A percentile compares a stretch with the other conserved stretches of the same genome.
phyloP scores from a whole-genome alignment of 2,113 vertebrate genomes.

The Istiophorus platypterus region DNA sequence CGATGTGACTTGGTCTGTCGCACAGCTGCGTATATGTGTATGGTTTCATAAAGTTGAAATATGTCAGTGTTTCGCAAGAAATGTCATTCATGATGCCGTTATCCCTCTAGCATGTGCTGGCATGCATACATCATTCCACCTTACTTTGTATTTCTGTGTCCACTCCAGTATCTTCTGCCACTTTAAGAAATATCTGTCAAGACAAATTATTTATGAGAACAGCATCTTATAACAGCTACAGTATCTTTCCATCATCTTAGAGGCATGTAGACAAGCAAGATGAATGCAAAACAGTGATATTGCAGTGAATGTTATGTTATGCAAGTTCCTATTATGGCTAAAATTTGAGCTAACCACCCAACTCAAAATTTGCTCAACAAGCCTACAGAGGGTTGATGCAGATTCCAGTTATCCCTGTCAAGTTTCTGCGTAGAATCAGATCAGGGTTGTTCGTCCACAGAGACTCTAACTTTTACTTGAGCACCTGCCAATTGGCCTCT shows the following conservation, averaged over 20 bases:
- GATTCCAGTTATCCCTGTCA: neutral
- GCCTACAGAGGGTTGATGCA: neutral
- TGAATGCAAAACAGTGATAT: neutral
- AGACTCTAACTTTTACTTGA: slow-evolving; percentile 41
- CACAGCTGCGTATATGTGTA: no score
- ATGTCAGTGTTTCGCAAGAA: neutral
- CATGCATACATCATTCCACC: neutral
- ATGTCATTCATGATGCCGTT: no score
- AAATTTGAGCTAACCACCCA: neutral
- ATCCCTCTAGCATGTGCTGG: neutral
- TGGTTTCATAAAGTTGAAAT: neutral
- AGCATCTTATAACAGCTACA: neutral
- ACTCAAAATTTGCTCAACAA: neutral
- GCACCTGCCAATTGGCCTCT: slow-evolving; percentile 33
- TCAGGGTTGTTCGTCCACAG: neutral
- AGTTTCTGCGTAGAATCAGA: neutral
- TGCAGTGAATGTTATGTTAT: neutral
- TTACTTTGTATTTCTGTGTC: slow-evolving; percentile 91
- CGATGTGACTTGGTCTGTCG: neutral
- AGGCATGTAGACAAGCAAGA: neutral
- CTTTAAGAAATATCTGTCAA: slow-evolving; percentile 96
- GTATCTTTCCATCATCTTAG: neutral
- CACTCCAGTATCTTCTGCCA: slow-evolving; percentile 94
- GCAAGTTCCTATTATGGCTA: neutral
- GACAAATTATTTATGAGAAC: neutral